Conservation (phyloP, 2,888 invertebrate species). For the Exocentrus adspersus region DNA sequence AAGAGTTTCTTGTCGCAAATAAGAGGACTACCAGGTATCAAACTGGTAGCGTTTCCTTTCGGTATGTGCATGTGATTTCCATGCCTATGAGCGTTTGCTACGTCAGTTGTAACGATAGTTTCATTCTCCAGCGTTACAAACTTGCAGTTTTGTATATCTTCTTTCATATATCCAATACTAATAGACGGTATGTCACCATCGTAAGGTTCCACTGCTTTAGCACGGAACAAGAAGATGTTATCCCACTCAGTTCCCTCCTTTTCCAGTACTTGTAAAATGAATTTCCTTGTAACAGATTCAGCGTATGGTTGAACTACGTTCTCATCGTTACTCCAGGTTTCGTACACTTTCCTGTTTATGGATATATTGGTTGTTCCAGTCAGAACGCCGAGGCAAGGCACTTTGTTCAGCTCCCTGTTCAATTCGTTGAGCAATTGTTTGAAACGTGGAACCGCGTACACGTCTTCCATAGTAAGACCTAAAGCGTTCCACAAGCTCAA, state of each 20-base stretch:
- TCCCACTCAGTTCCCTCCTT: slow-evolving; percentile 10
- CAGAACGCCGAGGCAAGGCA: slow-evolving; percentile 28
- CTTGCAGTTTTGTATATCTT: slow-evolving; percentile 27
- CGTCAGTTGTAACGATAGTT: slow-evolving; percentile 3
- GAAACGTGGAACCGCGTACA: slow-evolving; percentile 25
- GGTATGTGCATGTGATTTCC: background rate
- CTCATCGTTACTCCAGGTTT: slow-evolving; percentile 18
- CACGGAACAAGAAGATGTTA: slow-evolving; percentile 7
- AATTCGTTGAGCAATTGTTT: slow-evolving; percentile 16
- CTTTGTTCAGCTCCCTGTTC: slow-evolving; percentile 17
- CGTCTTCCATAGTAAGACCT: slow-evolving; percentile 27
- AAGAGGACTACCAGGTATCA: slow-evolving; percentile 42
- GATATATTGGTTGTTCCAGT: slow-evolving; percentile 20
- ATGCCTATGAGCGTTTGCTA: slow-evolving; percentile 11
- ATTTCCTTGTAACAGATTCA: slow-evolving; percentile 15
- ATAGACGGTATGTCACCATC: slow-evolving; percentile 12
- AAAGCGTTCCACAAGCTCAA: slow-evolving; percentile 31
- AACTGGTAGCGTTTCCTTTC: slow-evolving; percentile 18
- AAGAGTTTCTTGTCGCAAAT: slow-evolving; percentile 43
- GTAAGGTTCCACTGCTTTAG: background rate
- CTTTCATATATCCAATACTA: slow-evolving; percentile 5
- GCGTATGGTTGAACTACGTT: slow-evolving; percentile 28
- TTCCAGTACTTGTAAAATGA: slow-evolving; percentile 15
- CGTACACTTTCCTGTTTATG: slow-evolving; percentile 25
- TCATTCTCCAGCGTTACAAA: slow-evolving; percentile 30